Conservation (phyloP, 1,140 invertebrate genomes). For the Drosophila orena region DNA sequence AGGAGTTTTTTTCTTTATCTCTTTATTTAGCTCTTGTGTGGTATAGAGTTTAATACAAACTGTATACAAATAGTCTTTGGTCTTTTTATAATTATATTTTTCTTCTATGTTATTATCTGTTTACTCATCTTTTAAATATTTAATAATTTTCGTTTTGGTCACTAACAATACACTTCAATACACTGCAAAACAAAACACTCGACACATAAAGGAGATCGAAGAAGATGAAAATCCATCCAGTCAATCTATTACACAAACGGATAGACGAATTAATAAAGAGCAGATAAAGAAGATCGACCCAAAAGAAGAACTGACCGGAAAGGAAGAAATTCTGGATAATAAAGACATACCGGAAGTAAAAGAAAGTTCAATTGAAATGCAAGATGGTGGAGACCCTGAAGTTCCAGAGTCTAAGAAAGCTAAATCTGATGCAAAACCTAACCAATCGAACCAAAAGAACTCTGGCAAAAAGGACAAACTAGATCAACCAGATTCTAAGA, state of each 20-base stretch:
- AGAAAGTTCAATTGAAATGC: conserved; percentile 3
- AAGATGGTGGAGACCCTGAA: not conserved
- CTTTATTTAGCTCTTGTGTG: no score
- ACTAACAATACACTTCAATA: conserved; percentile 21
- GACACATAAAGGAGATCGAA: conserved; percentile 15
- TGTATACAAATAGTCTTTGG: no score
- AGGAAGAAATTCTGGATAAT: not conserved
- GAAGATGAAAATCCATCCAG: conserved; percentile 10
- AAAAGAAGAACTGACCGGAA: conserved; percentile 12
- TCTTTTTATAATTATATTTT: not conserved
- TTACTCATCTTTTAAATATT: conserved; percentile 1
- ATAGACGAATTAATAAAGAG: not conserved
- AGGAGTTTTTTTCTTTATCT: no score
- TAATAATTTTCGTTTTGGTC: conserved; percentile 1
- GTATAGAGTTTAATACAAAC: no score
- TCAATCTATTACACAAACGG: not conserved
- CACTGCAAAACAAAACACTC: not conserved
- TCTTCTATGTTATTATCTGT: not conserved
- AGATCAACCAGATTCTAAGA: not conserved
- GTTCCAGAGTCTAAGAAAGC: not conserved
- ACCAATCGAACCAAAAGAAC: not conserved
- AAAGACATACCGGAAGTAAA: not conserved
- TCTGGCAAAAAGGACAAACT: not conserved
- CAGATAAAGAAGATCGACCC: not conserved
- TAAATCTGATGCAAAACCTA: not conserved